Conservation (phyloP, 1,140 invertebrate species). For the Drosophila pruinosa region DNA sequence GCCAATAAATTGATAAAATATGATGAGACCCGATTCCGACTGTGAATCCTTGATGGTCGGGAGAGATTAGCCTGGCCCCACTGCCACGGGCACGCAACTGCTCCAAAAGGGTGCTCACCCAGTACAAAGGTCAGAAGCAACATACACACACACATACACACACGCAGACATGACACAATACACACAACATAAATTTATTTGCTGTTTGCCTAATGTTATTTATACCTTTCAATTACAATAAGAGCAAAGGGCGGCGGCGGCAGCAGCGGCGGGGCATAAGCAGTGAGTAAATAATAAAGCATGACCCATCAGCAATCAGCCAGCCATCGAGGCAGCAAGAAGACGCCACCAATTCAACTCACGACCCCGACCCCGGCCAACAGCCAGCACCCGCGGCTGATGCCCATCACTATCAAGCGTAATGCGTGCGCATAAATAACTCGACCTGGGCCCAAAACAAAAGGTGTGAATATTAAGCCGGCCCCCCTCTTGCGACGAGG, state of each 20-base stretch:
- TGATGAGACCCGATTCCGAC: constrained; percentile 52
- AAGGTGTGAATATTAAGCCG: constrained; percentile 79
- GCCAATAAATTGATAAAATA: constrained; percentile 80
- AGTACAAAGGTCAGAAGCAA: constrained; percentile 61
- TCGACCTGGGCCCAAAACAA: constrained; percentile 39
- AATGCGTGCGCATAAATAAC: constrained; percentile 79
- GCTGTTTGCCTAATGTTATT: constrained; percentile 81
- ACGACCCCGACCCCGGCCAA: background rate
- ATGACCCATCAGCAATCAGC: constrained; percentile 73
- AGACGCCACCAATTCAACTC: constrained; percentile 3
- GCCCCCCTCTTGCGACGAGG: background rate
- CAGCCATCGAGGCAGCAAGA: constrained; percentile 37
- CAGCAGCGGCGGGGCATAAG: background rate
- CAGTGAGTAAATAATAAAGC: constrained; percentile 78
- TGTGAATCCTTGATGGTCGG: constrained; percentile 36
- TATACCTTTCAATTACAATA: constrained; percentile 81
- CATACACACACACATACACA: constrained; percentile 49
- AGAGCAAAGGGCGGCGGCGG: constrained; percentile 36
- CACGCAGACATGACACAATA: constrained; percentile 30
- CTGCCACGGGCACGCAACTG: constrained; percentile 42
- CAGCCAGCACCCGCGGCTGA: background rate
- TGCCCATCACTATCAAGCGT: constrained; percentile 66
- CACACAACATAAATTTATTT: constrained; percentile 78
- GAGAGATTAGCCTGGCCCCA: constrained; percentile 54
- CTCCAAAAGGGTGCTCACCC: constrained; percentile 52